Conservation (phyloP, 2,888 invertebrate genomes). For the Pammene fasciana region DNA sequence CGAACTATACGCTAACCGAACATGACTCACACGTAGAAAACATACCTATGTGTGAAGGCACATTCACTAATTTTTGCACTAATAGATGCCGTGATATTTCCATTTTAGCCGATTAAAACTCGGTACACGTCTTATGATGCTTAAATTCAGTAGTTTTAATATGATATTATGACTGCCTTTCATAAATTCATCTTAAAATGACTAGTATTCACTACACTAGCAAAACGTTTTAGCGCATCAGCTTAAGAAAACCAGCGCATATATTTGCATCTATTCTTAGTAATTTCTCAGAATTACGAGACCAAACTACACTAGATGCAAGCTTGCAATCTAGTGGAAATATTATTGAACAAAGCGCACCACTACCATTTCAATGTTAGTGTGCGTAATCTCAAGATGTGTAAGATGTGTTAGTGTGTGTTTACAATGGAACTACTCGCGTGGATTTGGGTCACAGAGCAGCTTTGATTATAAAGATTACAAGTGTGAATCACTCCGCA, state of each 20-base stretch:
- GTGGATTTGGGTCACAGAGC: slow-evolving; percentile 81
- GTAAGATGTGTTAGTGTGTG: slow-evolving; percentile 54
- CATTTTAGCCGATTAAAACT: slow-evolving; percentile 16
- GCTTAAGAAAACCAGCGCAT: background rate
- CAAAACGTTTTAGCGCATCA: background rate
- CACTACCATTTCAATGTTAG: slow-evolving; percentile 4
- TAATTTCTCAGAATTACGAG: background rate
- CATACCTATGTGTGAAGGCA: slow-evolving; percentile 46
- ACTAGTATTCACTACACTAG: background rate
- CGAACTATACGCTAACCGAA: slow-evolving; percentile 59
- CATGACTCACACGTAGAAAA: slow-evolving; percentile 54
- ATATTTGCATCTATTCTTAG: background rate
- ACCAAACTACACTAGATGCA: slow-evolving; percentile 1
- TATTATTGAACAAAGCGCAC: background rate
- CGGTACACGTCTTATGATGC: slow-evolving; percentile 30
- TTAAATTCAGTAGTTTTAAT: slow-evolving; percentile 33
- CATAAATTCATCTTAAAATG: slow-evolving; percentile 50
- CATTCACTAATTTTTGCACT: slow-evolving; percentile 45
- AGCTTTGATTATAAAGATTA: slow-evolving; percentile 83
- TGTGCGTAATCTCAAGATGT: slow-evolving; percentile 33
- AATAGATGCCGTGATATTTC: slow-evolving; percentile 20
- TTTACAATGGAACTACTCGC: slow-evolving; percentile 81
- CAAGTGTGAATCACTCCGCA: slow-evolving; percentile 79
- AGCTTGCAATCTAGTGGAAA: background rate
- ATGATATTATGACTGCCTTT: slow-evolving; percentile 52